Percentiles rank a stretch among this genome's conserved stretches.
Evolutionary conservation across 2,888 invertebrate genomes (phyloP).

Genomic region (Philereme transversata): DNA sequence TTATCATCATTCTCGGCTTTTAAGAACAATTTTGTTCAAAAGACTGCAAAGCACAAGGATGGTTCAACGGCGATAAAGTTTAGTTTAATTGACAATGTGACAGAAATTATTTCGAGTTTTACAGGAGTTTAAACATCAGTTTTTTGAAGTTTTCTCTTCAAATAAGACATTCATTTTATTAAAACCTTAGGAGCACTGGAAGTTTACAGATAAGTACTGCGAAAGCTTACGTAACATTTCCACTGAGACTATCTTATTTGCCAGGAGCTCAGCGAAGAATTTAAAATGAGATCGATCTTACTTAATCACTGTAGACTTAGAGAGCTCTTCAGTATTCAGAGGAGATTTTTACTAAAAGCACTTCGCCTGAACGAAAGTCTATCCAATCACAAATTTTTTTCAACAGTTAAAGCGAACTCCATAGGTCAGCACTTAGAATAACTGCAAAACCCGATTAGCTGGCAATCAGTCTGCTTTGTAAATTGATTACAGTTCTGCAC

Average conservation of each 20-base stretch:
- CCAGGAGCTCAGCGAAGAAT: slow-evolving; percentile 7
- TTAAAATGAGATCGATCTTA: slow-evolving; percentile 18
- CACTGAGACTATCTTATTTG: slow-evolving; percentile 10
- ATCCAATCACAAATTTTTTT: slow-evolving; percentile 28
- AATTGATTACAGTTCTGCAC: slow-evolving; percentile 22
- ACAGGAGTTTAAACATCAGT: too few relatives aligned
- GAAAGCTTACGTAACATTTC: slow-evolving; percentile 1
- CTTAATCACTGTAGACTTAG: background rate
- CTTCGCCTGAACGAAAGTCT: slow-evolving; percentile 13
- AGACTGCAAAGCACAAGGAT: too few relatives aligned
- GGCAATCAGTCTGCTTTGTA: slow-evolving; percentile 8
- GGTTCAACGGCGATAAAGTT: too few relatives aligned
- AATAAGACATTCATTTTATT: too few relatives aligned
- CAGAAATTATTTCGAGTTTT: too few relatives aligned
- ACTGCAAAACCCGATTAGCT: slow-evolving; percentile 22
- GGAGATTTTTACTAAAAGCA: slow-evolving; percentile 12
- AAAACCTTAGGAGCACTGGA: too few relatives aligned
- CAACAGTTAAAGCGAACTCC: slow-evolving; percentile 2
- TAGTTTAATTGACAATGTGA: too few relatives aligned
- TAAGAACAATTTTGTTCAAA: too few relatives aligned
- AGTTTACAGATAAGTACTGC: too few relatives aligned
- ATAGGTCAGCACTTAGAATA: slow-evolving; percentile 1
- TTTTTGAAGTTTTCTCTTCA: too few relatives aligned
- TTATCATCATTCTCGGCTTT: too few relatives aligned
- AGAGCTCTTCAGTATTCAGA: slow-evolving; percentile 30